phyloP scores from a whole-genome alignment of 92 coral and sea anemone genomes.

The Porites divaricata region DNA sequence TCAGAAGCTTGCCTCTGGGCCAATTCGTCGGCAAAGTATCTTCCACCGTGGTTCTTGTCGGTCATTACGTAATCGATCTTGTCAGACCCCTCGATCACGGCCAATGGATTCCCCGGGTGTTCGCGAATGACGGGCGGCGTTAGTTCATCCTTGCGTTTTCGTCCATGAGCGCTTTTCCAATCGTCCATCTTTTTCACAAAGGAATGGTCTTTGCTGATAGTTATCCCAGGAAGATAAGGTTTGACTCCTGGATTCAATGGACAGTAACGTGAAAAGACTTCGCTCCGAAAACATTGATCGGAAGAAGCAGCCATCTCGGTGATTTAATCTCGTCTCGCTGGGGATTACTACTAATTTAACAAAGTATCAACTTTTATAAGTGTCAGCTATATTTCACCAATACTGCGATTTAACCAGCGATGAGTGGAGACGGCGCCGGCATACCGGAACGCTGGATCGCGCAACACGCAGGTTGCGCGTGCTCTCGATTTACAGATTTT shows the following conservation, averaged over 20 bases:
- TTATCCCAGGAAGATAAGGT: conserved; percentile 6
- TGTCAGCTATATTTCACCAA: neutral
- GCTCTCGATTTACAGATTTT: neutral
- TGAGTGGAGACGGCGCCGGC: neutral
- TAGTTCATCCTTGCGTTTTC: neutral
- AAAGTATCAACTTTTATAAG: too few relatives aligned
- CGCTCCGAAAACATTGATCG: neutral
- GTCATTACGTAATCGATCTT: neutral
- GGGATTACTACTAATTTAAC: neutral
- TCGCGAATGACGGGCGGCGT: neutral
- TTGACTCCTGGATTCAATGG: neutral
- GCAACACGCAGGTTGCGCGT: neutral
- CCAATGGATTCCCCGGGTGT: conserved; percentile 16
- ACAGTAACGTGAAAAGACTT: neutral
- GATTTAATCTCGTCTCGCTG: too few relatives aligned
- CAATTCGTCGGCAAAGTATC: neutral
- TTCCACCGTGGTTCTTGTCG: conserved; percentile 24
- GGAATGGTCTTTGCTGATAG: neutral
- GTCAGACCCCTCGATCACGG: conserved; percentile 17
- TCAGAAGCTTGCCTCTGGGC: neutral
- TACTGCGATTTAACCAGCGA: neutral
- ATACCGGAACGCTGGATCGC: neutral
- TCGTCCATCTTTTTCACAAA: conserved; percentile 5
- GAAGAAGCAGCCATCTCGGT: neutral
- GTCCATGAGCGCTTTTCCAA: neutral